These are phyloP conservation scores for Perca schrenkii DNA, from an alignment of 2,113 vertebrate genomes.

Conservation along the genomic window DNA sequence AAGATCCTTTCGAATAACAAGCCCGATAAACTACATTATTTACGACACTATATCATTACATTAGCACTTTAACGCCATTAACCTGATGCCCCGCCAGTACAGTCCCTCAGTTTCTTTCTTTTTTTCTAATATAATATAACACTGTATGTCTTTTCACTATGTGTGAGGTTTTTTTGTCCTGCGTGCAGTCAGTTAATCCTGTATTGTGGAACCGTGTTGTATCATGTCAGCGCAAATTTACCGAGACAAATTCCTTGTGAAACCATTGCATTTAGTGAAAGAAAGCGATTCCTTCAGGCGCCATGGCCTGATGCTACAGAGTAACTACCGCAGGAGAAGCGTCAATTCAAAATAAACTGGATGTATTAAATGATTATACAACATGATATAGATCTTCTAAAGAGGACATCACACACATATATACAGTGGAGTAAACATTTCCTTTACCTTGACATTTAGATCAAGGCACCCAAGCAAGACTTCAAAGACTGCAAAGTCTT, in stretches of 20 bases:
- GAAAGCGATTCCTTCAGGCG: conserved; percentile 25
- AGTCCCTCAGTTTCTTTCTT: not conserved
- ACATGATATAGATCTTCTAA: not conserved
- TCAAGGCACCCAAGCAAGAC: not conserved
- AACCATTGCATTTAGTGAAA: conserved; percentile 47
- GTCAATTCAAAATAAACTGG: not conserved
- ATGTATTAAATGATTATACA: not conserved
- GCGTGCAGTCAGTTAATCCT: conserved; percentile 51
- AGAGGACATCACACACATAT: not conserved
- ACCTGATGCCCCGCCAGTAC: not conserved
- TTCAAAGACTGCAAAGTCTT: conserved; percentile 24
- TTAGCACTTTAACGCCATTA: not conserved
- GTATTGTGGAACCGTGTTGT: conserved; percentile 57
- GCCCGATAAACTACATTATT: not conserved
- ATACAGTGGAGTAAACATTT: not conserved
- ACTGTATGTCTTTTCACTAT: conserved; percentile 24
- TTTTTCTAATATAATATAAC: not conserved
- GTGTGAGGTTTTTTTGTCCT: conserved; percentile 35
- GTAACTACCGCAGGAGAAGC: not conserved
- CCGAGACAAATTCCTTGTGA: conserved; percentile 63
- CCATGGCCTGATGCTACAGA: conserved; percentile 19
- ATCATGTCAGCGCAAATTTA: conserved; percentile 55
- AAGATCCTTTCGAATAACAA: not conserved
- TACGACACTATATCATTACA: not conserved
- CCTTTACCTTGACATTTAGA: conserved; percentile 27